Percentiles rank a stretch among this genome's conserved stretches.
Conservation (phyloP, 1,140 invertebrate genomes). For the Asobara japonica region DNA sequence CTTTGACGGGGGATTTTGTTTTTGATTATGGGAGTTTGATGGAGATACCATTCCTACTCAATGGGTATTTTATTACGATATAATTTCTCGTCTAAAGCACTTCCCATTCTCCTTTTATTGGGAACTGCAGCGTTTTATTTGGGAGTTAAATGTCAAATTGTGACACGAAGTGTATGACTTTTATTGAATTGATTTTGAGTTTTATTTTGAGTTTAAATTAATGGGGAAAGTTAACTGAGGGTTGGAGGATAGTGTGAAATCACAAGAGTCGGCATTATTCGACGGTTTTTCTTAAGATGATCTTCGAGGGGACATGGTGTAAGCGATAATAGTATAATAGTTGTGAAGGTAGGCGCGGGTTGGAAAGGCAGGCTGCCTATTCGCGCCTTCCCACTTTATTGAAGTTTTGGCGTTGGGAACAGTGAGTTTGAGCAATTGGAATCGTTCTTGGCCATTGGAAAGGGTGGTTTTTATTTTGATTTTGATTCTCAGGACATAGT, state of each 20-base stretch:
- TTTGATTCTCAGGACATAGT: no score
- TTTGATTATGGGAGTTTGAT: conserved; percentile 58
- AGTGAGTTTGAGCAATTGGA: neutral
- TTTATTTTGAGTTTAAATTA: neutral
- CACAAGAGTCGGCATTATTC: conserved; percentile 1
- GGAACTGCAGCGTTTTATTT: neutral
- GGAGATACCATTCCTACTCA: conserved; percentile 65
- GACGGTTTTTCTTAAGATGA: neutral
- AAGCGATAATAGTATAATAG: neutral
- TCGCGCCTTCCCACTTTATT: no score
- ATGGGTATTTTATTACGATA: conserved; percentile 41
- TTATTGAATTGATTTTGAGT: neutral
- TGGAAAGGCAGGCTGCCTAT: neutral
- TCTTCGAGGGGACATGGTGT: neutral
- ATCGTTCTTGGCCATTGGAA: neutral
- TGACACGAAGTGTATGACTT: no score
- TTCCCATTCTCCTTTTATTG: conserved; percentile 34
- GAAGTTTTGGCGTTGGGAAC: neutral
- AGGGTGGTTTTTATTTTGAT: no score
- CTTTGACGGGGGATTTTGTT: conserved; percentile 47
- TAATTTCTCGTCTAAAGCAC: conserved; percentile 6
- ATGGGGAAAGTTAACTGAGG: neutral
- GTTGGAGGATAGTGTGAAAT: neutral
- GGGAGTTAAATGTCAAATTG: neutral
- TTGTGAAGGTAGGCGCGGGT: neutral